phyloP scores from a whole-genome alignment of 2,113 vertebrate genomes.

The Thalassoma bifasciatum region DNA sequence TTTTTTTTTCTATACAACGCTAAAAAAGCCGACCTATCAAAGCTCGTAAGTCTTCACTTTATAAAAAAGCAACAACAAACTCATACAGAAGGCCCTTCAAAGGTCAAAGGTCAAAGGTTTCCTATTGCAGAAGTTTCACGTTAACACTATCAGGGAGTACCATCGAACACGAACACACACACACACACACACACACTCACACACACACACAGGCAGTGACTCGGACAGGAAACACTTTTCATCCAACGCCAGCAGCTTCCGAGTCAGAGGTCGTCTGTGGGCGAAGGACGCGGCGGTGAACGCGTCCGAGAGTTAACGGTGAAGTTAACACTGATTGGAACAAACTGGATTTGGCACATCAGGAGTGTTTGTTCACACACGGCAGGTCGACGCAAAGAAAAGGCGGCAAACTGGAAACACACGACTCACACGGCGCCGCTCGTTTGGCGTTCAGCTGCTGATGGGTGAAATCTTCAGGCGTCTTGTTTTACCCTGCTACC shows the following conservation, averaged over 20 bases:
- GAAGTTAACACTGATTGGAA: conserved; percentile 58
- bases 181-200: conserved; percentile 19
- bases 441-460: too few relatives aligned
- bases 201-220: conserved; percentile 72
- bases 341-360: conserved; percentile 74
- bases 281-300: too few relatives aligned
- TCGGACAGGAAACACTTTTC: conserved; percentile 25
- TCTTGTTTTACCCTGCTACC: too few relatives aligned
- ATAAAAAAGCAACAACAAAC: conserved; percentile 72
- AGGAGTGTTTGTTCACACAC: conserved; percentile 10
- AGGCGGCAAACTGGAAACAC: too few relatives aligned
- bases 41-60: conserved; percentile 70
- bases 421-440: too few relatives aligned
- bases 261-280: background rate
- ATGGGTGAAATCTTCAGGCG: too few relatives aligned
- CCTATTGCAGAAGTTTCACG: conserved; percentile 74
- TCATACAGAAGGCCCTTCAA: conserved; percentile 72
- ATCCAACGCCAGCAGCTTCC: too few relatives aligned
- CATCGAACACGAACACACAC: conserved; percentile 71
- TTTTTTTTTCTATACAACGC: conserved; percentile 73
- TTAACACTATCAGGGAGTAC: conserved; percentile 74
- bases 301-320: too few relatives aligned
- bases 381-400: conserved; percentile 33
- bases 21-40: conserved; percentile 73
- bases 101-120: conserved; percentile 75